Percentiles rank a stretch among this genome's conserved stretches.
phyloP scores from a whole-genome alignment of 2,797 vertebrate species.

The Spinus olivaceus region DNA sequence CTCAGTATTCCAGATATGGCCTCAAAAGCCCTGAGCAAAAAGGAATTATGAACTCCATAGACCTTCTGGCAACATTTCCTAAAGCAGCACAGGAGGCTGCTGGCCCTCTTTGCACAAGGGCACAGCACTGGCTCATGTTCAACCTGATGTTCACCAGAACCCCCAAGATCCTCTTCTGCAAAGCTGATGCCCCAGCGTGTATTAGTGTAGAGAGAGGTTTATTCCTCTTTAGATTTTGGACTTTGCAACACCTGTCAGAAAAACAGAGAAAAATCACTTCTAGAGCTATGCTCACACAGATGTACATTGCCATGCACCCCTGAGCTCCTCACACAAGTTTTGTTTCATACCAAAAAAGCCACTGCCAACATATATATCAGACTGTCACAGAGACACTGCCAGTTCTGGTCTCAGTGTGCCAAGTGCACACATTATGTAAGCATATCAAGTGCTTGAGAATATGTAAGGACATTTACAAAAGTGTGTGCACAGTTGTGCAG shows the following conservation, averaged over 20 bases:
- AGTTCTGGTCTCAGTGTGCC: constrained; percentile 21
- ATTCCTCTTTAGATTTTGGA: neutral
- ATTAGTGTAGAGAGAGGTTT: neutral
- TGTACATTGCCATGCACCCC: neutral
- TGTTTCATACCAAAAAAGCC: neutral
- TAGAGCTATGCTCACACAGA: neutral
- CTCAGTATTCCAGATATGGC: rapidly evolving
- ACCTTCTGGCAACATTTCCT: neutral
- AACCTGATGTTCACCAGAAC: neutral
- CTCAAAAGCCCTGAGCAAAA: neutral
- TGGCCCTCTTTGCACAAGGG: neutral
- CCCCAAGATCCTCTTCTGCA: neutral
- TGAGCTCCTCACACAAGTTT: neutral
- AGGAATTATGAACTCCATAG: neutral
- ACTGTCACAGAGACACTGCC: neutral
- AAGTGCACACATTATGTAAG: constrained; percentile 11
- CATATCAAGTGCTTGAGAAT: neutral
- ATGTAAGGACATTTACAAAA: neutral
- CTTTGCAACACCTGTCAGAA: neutral
- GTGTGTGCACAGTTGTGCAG: neutral
- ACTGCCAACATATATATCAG: constrained; percentile 18
- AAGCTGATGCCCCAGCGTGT: neutral
- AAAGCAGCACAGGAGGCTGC: neutral
- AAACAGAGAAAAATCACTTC: neutral
- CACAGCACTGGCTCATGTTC: neutral